Conservation (phyloP, 2,113 vertebrate species). For the Chionomys nivalis region DNA sequence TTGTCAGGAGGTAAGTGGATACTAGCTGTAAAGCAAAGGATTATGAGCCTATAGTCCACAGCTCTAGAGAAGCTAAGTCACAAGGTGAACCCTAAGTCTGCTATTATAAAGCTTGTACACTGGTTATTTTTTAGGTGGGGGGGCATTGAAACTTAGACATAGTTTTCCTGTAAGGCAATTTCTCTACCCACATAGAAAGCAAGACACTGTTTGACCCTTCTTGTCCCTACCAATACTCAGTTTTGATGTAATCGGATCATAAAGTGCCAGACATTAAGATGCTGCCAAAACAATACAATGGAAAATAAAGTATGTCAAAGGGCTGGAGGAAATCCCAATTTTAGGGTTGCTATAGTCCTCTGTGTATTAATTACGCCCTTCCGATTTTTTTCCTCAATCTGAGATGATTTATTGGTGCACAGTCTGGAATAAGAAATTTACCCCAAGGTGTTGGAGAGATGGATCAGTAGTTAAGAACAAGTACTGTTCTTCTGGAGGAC, state of each 20-base stretch:
- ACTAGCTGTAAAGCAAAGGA: no score
- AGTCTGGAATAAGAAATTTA: constrained; percentile 3
- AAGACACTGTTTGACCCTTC: neutral
- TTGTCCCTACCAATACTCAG: neutral
- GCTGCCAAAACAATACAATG: neutral
- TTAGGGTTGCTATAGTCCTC: neutral
- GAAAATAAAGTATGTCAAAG: neutral
- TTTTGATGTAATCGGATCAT: neutral
- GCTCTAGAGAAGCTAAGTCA: no score
- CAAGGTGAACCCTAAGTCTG: neutral
- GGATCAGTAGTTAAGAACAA: neutral
- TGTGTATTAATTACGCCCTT: neutral
- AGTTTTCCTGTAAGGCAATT: neutral
- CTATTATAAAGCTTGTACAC: neutral
- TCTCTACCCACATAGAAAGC: neutral
- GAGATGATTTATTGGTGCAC: neutral
- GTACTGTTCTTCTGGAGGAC: neutral
- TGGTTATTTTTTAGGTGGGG: neutral
- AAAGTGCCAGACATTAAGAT: neutral
- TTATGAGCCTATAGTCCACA: no score
- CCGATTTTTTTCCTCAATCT: neutral
- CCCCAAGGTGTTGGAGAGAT: neutral
- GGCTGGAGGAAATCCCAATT: neutral
- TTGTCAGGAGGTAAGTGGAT: no score
- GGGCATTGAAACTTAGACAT: neutral